phyloP scores from a whole-genome alignment of 1,140 invertebrate species.

The Megalopta genalis region DNA sequence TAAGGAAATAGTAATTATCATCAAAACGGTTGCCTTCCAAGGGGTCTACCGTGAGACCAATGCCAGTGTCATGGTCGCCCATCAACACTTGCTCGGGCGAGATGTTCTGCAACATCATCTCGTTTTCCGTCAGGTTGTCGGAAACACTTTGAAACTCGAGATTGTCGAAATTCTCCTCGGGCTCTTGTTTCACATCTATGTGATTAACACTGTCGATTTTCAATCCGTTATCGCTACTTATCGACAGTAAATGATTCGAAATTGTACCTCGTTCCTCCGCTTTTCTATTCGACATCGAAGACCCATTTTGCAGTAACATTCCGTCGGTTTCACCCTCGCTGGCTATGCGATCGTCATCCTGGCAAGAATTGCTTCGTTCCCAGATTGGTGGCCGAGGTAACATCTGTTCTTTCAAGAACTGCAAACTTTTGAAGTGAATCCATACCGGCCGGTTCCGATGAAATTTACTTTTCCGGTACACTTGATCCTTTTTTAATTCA shows the following conservation, averaged over 20 bases:
- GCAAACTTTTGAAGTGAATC: conserved; percentile 76
- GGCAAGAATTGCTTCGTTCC: conserved; percentile 66
- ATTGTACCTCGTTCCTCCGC: conserved; percentile 63
- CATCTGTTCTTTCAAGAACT: conserved; percentile 78
- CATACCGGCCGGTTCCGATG: conserved; percentile 74
- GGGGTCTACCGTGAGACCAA: conserved; percentile 66
- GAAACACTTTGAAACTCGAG: conserved; percentile 70
- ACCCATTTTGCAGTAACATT: conserved; percentile 45
- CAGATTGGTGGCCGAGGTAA: conserved; percentile 75
- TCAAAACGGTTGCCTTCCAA: conserved; percentile 71
- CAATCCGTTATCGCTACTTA: conserved; percentile 54
- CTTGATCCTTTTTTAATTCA: conserved; percentile 78
- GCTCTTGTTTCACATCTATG: conserved; percentile 73
- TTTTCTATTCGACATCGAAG: conserved; percentile 41
- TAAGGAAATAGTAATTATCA: conserved; percentile 78
- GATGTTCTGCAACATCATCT: conserved; percentile 76
- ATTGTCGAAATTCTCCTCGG: conserved; percentile 70
- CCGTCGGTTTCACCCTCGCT: conserved; percentile 63
- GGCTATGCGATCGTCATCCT: conserved; percentile 55
- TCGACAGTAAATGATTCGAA: conserved; percentile 61
- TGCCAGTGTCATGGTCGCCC: conserved; percentile 68
- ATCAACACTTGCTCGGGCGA: conserved; percentile 75
- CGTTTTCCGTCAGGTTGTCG: conserved; percentile 69
- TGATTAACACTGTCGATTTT: conserved; percentile 54
- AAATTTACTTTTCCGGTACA: conserved; percentile 73